Evolutionary conservation across 2,797 vertebrate genomes (phyloP).

Genomic region (Nyctibius grandis): DNA sequence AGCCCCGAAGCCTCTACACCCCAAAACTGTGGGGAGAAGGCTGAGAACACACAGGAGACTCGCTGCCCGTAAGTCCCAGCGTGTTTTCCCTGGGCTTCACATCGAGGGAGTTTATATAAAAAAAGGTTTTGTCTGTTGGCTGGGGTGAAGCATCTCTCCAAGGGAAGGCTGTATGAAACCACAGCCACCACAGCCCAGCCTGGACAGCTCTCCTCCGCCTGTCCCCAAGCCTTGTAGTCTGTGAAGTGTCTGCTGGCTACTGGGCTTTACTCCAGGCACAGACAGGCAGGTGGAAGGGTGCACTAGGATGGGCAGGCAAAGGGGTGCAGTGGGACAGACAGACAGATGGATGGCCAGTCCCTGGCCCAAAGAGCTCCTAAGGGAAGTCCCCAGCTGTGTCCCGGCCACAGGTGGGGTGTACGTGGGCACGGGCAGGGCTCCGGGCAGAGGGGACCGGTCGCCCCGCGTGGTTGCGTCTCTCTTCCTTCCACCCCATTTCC

Average conservation of each 20-base stretch:
- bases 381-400: background rate
- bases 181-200: background rate
- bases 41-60: background rate
- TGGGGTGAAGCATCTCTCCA: background rate
- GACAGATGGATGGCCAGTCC: background rate
- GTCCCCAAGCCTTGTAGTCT: background rate
- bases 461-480: background rate
- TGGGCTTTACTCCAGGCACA: background rate
- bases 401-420: background rate
- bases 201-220: background rate
- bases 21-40: fast-evolving
- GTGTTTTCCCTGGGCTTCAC: background rate
- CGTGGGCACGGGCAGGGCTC: background rate
- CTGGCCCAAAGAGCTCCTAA: background rate
- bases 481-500: slow-evolving; percentile 31
- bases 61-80: fast-evolving
- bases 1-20: background rate
- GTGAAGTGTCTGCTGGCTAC: background rate
- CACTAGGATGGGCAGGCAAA: background rate
- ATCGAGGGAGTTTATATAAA: background rate
- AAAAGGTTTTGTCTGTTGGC: background rate
- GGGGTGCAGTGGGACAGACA: background rate
- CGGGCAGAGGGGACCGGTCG: background rate
- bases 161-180: background rate
- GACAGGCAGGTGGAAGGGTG: no score